Evolutionary conservation across 2,888 invertebrate genomes (phyloP), one percentile per base, ranked within the genome.

Genomic region (Ectemnius continuus): DNA sequence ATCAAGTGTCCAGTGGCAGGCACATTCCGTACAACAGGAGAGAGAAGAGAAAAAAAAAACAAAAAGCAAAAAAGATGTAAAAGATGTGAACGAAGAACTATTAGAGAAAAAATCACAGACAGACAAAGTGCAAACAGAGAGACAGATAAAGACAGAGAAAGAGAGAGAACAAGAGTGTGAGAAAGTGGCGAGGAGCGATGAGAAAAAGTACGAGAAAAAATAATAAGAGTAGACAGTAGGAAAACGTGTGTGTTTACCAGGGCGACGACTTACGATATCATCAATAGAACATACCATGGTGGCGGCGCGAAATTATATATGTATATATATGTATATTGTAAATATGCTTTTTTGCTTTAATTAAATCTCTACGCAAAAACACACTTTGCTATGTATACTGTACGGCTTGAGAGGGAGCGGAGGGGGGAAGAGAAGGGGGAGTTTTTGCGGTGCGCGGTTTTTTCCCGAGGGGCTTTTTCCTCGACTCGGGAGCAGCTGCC

Each of bases 251-350:
- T 81, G 86, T 90, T 91, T 90, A 91, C 91, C 90, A 90, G 88
- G 88, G 86, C 87, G 89, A 86, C 89, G 89, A 91, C 91, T 91
- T 91, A 91, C 91, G 85, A 91, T 89, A 90, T 90, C 89, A 90
- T 90, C 89, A 87, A 90, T 89, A 84, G 90, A 89, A 91, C 91
- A 90, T 91, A 91, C 91, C 91, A 91, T 91, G 87, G 86, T 88
- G 88, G 83, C 84, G 82, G 79, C 79, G 58, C 52, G 52, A 52
- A 16, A 52, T 52, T 52, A 36, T 36, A 36, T 36, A 36, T 36
- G 36, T 36, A 36, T 52, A 36, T 36, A 36, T 36, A 36, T 36
- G 36, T 36, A 36, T 36, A n/a, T 28, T 65, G 48, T 78, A 57
- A 45, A 56, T 67, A 56, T 68, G 71, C 70, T 75, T 70, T 64